A percentile compares a stretch with the other conserved stretches of the same genome.
These are phyloP conservation scores for Nephila pilipes DNA, from an alignment of 1,140 invertebrate genomes.

Conservation along the genomic window DNA sequence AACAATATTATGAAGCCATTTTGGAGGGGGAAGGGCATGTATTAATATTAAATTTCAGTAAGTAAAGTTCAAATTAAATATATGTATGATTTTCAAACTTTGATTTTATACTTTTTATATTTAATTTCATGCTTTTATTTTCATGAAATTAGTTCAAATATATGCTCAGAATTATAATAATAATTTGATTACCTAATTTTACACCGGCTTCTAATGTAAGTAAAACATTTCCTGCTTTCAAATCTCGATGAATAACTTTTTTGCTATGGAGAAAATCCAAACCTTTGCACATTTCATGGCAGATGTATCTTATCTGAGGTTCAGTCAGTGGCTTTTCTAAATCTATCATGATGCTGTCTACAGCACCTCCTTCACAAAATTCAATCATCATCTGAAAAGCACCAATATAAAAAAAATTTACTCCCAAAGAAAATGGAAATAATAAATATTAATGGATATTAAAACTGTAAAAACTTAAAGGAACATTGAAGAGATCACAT, in stretches of 20 bases:
- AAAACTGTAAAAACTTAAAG: no score
- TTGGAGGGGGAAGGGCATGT: no score
- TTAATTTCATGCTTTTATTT: no score
- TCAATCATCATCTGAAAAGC: slow-evolving; percentile 95
- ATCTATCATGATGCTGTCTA: slow-evolving; percentile 99
- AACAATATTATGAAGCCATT: no score
- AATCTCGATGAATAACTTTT: slow-evolving; percentile 96
- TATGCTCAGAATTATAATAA: not conserved
- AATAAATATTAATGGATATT: no score
- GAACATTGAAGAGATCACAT: no score
- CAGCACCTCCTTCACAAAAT: slow-evolving; percentile 98
- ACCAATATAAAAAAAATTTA: no score
- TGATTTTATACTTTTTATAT: no score
- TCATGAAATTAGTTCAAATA: not conserved
- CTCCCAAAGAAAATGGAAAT: no score
- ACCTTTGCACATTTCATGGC: slow-evolving; percentile 90
- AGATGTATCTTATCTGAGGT: slow-evolving; percentile 96
- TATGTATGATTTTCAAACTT: no score
- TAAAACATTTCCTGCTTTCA: slow-evolving; percentile 99
- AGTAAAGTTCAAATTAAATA: no score
- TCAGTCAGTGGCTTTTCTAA: slow-evolving; percentile 97
- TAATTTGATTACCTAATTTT: slow-evolving; percentile 90
- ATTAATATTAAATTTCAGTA: no score
- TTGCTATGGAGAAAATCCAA: slow-evolving; percentile 89
- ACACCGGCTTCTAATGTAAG: slow-evolving; percentile 97